Percentiles rank a stretch among this genome's conserved stretches.
Evolutionary conservation across 2,888 invertebrate species (phyloP).

Genomic region (Falcaria lacertinaria): DNA sequence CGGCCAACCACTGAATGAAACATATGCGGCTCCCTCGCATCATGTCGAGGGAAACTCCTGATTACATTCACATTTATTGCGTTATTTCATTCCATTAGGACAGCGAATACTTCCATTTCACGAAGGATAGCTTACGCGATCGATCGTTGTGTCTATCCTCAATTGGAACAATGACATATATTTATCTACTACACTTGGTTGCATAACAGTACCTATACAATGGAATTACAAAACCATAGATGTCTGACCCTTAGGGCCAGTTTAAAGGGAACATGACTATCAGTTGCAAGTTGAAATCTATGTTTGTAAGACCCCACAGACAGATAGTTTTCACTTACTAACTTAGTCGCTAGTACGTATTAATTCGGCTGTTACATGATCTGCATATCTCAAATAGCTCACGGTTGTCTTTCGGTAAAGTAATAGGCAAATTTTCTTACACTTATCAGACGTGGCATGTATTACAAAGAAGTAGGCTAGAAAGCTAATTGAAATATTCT

Average conservation of each 20-base stretch:
- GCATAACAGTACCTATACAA: background rate
- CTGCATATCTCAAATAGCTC: too few species aligned
- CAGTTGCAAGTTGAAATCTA: too few species aligned
- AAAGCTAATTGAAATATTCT: conserved; percentile 5
- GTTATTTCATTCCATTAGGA: conserved; percentile 55
- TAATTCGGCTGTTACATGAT: too few species aligned
- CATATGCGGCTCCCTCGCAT: conserved; percentile 32
- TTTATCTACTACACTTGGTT: background rate
- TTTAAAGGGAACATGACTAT: too few species aligned
- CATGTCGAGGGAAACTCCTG: conserved; percentile 42
- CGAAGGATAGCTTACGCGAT: conserved; percentile 1
- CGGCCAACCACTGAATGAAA: conserved; percentile 19
- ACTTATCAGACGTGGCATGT: background rate
- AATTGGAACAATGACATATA: background rate
- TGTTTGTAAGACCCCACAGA: too few species aligned
- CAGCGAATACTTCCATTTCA: conserved; percentile 9
- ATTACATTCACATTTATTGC: conserved; percentile 56
- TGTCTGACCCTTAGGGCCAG: too few species aligned
- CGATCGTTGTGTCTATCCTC: conserved; percentile 6
- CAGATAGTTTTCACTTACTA: too few species aligned
- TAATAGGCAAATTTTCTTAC: too few species aligned
- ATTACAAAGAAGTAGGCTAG: conserved; percentile 6
- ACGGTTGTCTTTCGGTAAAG: too few species aligned
- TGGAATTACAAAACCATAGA: background rate
- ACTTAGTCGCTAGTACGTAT: too few species aligned